Evolutionary conservation across 2,113 vertebrate species (phyloP).

Genomic region (Seriola quinqueradiata): DNA sequence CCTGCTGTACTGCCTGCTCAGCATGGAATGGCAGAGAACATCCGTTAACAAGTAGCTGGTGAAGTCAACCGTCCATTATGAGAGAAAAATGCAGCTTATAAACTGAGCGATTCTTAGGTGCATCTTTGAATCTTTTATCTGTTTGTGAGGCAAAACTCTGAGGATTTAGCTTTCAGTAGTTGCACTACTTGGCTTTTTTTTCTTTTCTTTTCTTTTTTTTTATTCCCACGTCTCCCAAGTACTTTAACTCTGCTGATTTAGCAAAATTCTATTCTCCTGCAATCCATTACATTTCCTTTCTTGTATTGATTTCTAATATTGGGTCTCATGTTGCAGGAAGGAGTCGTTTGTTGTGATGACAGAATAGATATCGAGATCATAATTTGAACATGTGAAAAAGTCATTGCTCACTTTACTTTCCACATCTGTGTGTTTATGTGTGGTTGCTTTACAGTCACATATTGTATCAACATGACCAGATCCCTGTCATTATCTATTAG

Average conservation of each 20-base stretch:
- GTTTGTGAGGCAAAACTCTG: not conserved
- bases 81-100: not conserved
- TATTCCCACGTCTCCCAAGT: too few species aligned
- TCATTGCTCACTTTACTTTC: not conserved
- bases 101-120: not conserved
- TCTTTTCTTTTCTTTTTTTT: too few species aligned
- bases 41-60: not conserved
- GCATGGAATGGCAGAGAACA: conserved; percentile 34
- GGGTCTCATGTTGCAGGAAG: not conserved
- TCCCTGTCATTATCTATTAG: not conserved
- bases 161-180: not conserved
- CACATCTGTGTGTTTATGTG: not conserved
- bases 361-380: not conserved
- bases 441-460: not conserved
- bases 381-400: not conserved
- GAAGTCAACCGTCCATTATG: conserved; percentile 5
- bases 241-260: too few species aligned
- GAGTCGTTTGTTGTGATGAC: not conserved
- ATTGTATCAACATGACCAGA: not conserved
- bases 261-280: too few species aligned
- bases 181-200: not conserved
- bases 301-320: not conserved
- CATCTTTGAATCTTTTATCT: too few species aligned
- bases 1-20: conserved; percentile 15
- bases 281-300: too few species aligned